Evolutionary conservation across 1,140 invertebrate genomes (phyloP).

Genomic region (Bombus fervidus): DNA sequence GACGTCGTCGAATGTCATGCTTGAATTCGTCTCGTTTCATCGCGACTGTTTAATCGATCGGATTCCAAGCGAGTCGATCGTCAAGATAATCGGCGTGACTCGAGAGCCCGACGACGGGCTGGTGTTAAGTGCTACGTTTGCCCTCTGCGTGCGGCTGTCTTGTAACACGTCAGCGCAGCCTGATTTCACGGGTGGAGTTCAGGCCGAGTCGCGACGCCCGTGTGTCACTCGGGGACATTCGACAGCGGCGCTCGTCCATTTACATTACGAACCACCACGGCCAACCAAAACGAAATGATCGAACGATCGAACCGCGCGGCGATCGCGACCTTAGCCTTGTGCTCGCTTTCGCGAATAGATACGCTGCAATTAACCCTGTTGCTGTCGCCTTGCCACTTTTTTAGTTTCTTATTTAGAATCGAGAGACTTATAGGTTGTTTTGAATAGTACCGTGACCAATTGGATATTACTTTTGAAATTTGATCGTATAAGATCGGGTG

Average conservation of each 20-base stretch:
- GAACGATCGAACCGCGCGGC: slow-evolving; percentile 63
- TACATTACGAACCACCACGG: slow-evolving; percentile 48
- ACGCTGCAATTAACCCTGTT: neutral
- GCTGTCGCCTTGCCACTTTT: neutral
- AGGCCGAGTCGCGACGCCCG: slow-evolving; percentile 46
- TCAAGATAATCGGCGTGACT: slow-evolving; percentile 45
- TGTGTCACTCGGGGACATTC: slow-evolving; percentile 61
- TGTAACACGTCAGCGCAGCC: slow-evolving; percentile 66
- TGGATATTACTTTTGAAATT: neutral
- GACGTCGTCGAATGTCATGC: neutral
- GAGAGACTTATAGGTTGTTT: neutral
- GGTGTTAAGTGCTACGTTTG: slow-evolving; percentile 72
- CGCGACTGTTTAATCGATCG: slow-evolving; percentile 50
- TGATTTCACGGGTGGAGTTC: slow-evolving; percentile 53
- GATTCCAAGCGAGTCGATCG: slow-evolving; percentile 57
- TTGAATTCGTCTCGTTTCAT: slow-evolving; percentile 9
- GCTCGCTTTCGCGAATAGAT: slow-evolving; percentile 34
- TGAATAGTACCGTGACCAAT: no score
- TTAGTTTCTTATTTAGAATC: neutral
- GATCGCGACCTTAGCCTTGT: slow-evolving; percentile 52
- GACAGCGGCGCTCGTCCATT: slow-evolving; percentile 55
- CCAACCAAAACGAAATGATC: slow-evolving; percentile 35
- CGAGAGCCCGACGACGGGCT: slow-evolving; percentile 50
- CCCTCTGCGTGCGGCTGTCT: slow-evolving; percentile 73
- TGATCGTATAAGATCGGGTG: neutral